These are phyloP conservation scores for Brachirus orientalis DNA, from an alignment of 2,113 vertebrate species.

Conservation along the genomic window DNA sequence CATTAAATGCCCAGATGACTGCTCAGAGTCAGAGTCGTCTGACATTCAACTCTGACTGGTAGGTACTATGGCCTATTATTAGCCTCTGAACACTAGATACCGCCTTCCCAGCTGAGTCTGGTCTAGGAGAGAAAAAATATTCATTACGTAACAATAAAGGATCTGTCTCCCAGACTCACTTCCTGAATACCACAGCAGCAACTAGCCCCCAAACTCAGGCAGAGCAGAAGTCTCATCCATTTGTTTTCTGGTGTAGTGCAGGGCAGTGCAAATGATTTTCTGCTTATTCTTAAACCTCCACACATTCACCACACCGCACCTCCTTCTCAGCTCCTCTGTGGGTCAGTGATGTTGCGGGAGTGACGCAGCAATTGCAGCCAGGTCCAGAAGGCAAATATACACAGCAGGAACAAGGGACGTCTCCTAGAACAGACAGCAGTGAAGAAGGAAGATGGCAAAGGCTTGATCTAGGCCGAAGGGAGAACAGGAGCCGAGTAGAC, in stretches of 20 bases:
- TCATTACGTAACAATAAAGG: constrained; percentile 79
- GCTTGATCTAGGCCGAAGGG: constrained; percentile 43
- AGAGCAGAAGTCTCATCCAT: constrained; percentile 56
- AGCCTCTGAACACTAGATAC: constrained; percentile 63
- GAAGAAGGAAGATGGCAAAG: constrained; percentile 46
- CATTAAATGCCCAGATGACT: constrained; percentile 6
- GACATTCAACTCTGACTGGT: constrained; percentile 45
- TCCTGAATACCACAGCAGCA: constrained; percentile 73
- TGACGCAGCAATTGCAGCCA: constrained; percentile 75
- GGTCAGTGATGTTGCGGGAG: constrained; percentile 74
- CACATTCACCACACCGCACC: constrained; percentile 59
- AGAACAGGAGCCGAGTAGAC: constrained; percentile 36
- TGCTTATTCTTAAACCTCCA: constrained; percentile 63
- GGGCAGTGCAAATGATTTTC: constrained; percentile 53
- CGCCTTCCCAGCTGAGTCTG: constrained; percentile 68
- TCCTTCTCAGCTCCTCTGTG: constrained; percentile 68
- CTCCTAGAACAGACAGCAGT: constrained; percentile 51
- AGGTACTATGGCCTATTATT: constrained; percentile 71
- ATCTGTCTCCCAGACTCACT: constrained; percentile 73
- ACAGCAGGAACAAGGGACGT: constrained; percentile 59
- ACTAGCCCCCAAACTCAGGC: constrained; percentile 51
- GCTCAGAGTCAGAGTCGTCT: constrained; percentile 22
- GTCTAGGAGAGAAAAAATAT: constrained; percentile 65
- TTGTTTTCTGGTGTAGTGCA: constrained; percentile 51
- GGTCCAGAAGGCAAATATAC: constrained; percentile 65